Percentiles rank a stretch among this genome's conserved stretches.
phyloP scores from a whole-genome alignment of 2,797 vertebrate species.

The Oceanodroma leucorhoa region DNA sequence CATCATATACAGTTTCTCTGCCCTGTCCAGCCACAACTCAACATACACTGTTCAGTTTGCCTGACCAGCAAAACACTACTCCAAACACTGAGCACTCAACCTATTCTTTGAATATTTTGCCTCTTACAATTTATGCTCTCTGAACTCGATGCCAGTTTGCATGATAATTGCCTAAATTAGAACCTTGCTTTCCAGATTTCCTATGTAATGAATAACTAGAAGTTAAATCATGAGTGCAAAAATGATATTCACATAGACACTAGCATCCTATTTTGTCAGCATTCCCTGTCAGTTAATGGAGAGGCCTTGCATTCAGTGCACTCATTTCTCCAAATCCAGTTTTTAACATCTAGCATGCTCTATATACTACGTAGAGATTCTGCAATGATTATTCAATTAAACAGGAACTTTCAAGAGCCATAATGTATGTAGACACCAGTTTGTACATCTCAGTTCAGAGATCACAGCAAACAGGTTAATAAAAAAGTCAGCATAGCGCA shows the following conservation, averaged over 20 bases:
- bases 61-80: background rate
- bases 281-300: background rate
- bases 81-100: background rate
- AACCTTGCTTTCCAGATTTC: background rate
- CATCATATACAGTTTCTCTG: background rate
- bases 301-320: background rate
- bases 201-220: background rate
- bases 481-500: background rate
- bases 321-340: background rate
- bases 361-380: accelerated
- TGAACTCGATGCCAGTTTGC: background rate
- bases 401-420: background rate
- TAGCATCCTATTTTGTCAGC: background rate
- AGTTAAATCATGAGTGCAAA: background rate
- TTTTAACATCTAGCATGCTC: background rate
- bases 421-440: background rate
- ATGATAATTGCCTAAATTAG: background rate
- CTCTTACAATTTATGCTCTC: background rate
- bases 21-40: background rate
- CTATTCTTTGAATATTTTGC: background rate
- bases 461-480: background rate
- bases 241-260: background rate
- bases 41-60: background rate
- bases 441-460: background rate
- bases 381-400: background rate